Evolutionary conservation across 2,888 invertebrate genomes (phyloP).

Genomic region (Cecidostiba fungosa): DNA sequence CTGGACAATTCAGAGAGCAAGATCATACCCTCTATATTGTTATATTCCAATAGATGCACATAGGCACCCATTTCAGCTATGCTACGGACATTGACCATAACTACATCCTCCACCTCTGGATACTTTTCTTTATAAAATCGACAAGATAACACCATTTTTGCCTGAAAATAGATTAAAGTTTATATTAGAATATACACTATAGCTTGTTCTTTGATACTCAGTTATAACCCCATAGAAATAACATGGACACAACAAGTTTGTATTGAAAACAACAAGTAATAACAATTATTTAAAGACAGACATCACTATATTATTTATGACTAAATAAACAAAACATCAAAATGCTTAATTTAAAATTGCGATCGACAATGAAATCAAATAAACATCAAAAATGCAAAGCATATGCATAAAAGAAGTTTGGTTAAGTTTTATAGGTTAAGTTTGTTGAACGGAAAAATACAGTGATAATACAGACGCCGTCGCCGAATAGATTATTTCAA

Average conservation of each 20-base stretch:
- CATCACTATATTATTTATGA: background rate
- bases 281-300: background rate
- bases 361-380: background rate
- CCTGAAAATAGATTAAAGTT: conserved; percentile 33
- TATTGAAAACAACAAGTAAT: background rate
- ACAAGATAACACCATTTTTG: conserved; percentile 94
- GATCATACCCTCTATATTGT: conserved; percentile 99
- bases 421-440: conserved; percentile 60
- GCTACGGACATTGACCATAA: conserved; percentile 98
- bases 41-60: conserved; percentile 98
- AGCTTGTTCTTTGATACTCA: background rate
- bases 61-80: conserved; percentile 99
- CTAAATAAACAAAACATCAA: background rate
- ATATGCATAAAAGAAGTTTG: conserved; percentile 42
- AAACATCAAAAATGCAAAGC: conserved; percentile 21
- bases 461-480: conserved; percentile 23
- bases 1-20: conserved; percentile 98
- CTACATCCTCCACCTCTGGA: conserved; percentile 99
- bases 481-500: conserved; percentile 7
- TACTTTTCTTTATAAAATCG: conserved; percentile 98
- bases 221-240: background rate
- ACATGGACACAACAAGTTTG: background rate
- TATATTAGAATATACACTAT: background rate
- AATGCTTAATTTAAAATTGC: background rate
- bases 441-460: background rate